These are phyloP conservation scores for Desoria tigrina DNA, from an alignment of 2,888 invertebrate genomes.

Conservation along the genomic window DNA sequence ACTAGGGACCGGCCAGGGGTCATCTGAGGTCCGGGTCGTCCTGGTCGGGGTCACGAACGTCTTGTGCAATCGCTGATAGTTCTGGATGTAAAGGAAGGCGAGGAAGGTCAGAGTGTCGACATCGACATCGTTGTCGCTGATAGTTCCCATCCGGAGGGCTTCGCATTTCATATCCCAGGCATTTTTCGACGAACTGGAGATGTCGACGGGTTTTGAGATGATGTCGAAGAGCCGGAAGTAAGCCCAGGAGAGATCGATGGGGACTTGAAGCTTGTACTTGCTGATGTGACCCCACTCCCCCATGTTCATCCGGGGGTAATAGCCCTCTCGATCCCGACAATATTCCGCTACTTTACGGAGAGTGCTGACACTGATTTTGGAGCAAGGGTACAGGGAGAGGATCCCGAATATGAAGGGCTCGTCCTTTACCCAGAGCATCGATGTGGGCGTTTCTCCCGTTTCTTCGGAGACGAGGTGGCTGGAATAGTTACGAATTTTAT, in stretches of 20 bases:
- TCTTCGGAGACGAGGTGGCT: no score
- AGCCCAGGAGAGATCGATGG: conserved; percentile 23
- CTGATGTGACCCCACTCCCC: conserved; percentile 39
- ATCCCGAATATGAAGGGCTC: conserved; percentile 47
- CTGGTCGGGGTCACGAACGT: no score
- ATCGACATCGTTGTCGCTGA: conserved; percentile 27
- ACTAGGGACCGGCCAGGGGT: conserved; percentile 27
- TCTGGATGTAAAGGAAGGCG: conserved; percentile 43
- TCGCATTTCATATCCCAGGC: conserved; percentile 24
- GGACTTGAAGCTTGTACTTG: conserved; percentile 39
- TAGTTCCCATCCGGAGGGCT: not conserved
- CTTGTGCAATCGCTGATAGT: conserved; percentile 33
- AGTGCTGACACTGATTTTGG: conserved; percentile 34
- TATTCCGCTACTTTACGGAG: conserved; percentile 31
- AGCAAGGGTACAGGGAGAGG: conserved; percentile 31
- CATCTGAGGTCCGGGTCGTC: conserved; percentile 19
- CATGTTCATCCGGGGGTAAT: conserved; percentile 34
- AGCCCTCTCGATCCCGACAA: conserved; percentile 29
- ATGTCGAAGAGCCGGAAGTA: conserved; percentile 39
- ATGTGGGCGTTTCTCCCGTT: conserved; percentile 13
- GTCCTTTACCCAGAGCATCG: conserved; percentile 41
- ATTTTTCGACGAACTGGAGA: not conserved
- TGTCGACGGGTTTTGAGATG: conserved; percentile 16
- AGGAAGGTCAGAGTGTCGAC: conserved; percentile 40
- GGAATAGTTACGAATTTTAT: no score